Evolutionary conservation across 1,140 invertebrate species (phyloP).

Genomic region (Apis mellifera): DNA sequence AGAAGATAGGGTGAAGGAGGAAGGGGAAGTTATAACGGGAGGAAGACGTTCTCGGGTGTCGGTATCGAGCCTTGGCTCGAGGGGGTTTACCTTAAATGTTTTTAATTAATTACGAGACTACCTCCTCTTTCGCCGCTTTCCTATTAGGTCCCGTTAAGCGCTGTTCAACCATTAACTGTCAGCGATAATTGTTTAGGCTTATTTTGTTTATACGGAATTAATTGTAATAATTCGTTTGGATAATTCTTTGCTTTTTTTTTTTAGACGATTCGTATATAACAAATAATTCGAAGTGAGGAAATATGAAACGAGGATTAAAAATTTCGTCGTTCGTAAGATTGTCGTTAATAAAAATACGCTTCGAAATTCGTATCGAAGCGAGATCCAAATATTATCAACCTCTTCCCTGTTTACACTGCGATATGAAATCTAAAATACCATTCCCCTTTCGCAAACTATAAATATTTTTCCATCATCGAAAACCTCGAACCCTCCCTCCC

Average conservation of each 20-base stretch:
- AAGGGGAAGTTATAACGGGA: slow-evolving; percentile 1
- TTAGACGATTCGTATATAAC: no score
- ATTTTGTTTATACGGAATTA: not conserved
- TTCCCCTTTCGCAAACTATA: not conserved
- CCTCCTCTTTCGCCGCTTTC: not conserved
- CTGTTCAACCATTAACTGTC: not conserved
- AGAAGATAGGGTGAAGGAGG: not conserved
- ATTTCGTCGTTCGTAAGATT: not conserved
- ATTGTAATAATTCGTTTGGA: no score
- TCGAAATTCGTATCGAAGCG: not conserved
- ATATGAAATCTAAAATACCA: not conserved
- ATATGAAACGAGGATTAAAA: no score
- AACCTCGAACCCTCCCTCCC: no score
- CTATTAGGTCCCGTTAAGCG: no score
- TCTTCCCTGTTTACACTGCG: not conserved
- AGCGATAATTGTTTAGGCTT: not conserved
- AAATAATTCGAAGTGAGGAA: no score
- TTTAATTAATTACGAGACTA: slow-evolving; percentile 57
- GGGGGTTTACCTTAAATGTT: slow-evolving; percentile 44
- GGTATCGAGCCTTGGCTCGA: slow-evolving; percentile 20
- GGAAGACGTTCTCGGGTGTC: slow-evolving; percentile 25
- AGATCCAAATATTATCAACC: not conserved
- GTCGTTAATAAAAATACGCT: not conserved
- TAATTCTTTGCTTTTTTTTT: no score
- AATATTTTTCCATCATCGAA: slow-evolving; percentile 2